phyloP scores from a whole-genome alignment of 2,888 invertebrate genomes.

The Linhomoeus sp. region DNA sequence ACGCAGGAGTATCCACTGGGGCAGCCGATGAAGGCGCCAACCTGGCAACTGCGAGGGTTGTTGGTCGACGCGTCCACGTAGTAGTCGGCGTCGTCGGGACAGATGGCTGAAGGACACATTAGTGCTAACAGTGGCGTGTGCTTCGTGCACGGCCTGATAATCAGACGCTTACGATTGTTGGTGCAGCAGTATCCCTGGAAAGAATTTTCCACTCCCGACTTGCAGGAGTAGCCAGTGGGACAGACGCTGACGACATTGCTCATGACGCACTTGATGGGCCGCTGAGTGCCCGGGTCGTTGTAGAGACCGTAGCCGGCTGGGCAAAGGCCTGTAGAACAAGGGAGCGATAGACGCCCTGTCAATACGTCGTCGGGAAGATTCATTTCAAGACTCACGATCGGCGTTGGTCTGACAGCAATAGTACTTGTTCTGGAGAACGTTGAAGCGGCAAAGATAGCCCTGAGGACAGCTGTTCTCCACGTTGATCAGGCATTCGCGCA shows the following conservation, averaged over 20 bases:
- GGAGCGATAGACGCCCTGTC: neutral
- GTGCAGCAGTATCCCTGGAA: conserved; percentile 5
- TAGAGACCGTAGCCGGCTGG: conserved; percentile 18
- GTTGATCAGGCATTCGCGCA: conserved; percentile 19
- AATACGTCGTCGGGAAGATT: neutral
- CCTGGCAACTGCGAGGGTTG: conserved; percentile 18
- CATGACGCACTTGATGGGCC: conserved; percentile 7
- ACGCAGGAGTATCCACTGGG: conserved; percentile 24
- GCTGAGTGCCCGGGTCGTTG: conserved; percentile 13
- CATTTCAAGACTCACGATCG: conserved; percentile 11
- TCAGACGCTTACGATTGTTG: conserved; percentile 9
- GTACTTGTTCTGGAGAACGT: conserved; percentile 14
- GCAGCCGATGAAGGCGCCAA: conserved; percentile 10
- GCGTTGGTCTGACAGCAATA: conserved; percentile 20
- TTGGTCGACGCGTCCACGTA: conserved; percentile 10
- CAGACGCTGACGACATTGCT: neutral
- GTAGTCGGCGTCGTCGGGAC: neutral
- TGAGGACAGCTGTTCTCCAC: conserved; percentile 19
- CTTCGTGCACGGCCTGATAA: neutral
- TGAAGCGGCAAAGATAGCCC: conserved; percentile 19
- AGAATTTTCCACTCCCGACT: neutral
- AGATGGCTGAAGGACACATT: neutral
- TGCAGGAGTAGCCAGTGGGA: conserved; percentile 4
- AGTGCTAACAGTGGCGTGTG: neutral
- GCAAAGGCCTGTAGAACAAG: conserved; percentile 16